phyloP scores from a whole-genome alignment of 2,888 invertebrate genomes.

The Zaprionus lineosus region DNA sequence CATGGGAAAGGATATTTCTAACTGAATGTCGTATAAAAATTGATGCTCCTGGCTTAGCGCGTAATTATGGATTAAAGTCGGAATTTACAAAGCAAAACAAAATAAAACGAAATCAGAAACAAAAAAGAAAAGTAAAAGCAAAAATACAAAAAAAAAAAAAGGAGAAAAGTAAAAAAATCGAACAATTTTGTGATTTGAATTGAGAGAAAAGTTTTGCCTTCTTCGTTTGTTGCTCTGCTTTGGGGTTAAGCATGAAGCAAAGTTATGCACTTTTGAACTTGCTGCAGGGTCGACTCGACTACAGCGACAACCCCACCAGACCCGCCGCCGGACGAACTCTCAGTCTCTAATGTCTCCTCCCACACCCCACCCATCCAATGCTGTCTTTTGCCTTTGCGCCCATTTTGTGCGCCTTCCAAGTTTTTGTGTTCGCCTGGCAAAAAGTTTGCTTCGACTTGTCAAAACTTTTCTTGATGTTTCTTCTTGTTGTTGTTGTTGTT shows the following conservation, averaged over 20 bases:
- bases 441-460: conserved; percentile 68
- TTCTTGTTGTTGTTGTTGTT: conserved; percentile 23
- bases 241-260: conserved; percentile 58
- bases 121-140: no score
- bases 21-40: no score
- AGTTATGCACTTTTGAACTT: conserved; percentile 76
- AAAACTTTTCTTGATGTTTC: conserved; percentile 55
- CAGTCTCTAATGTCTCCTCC: background rate
- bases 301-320: background rate
- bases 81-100: no score
- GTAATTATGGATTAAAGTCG: no score
- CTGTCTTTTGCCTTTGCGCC: conserved; percentile 41
- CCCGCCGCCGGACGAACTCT: background rate
- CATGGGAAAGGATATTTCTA: no score
- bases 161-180: background rate
- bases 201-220: conserved; percentile 28
- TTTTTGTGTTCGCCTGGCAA: conserved; percentile 49
- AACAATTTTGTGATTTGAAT: conserved; percentile 14
- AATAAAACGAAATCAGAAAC: no score
- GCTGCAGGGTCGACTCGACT: conserved; percentile 47
- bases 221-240: conserved; percentile 16
- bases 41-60: no score
- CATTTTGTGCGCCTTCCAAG: conserved; percentile 63
- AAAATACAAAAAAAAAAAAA: no score
- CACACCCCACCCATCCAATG: background rate